phyloP scores from a whole-genome alignment of 2,888 invertebrate genomes.

The Idaea biselata region DNA sequence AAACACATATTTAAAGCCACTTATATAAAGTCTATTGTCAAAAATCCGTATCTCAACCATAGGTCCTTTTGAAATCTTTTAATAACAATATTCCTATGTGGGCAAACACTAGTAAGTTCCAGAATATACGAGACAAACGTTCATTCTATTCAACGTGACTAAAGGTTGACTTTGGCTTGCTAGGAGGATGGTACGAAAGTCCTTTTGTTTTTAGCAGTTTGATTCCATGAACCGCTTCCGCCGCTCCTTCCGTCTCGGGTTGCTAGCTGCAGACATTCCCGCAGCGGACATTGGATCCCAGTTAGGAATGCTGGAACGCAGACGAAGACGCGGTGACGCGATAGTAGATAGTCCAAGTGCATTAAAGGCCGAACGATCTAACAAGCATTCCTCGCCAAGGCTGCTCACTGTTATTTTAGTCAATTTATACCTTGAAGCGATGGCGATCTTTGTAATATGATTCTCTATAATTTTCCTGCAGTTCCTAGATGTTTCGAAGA shows the following conservation, averaged over 20 bases:
- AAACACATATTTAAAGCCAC: slow-evolving; percentile 15
- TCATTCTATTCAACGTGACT: slow-evolving; percentile 20
- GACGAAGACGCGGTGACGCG: slow-evolving; percentile 58
- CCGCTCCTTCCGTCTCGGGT: slow-evolving; percentile 79
- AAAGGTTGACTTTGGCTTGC: slow-evolving; percentile 33
- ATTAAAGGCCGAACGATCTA: slow-evolving; percentile 40
- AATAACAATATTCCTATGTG: slow-evolving; percentile 19
- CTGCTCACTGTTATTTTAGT: slow-evolving; percentile 27
- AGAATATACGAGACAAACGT: slow-evolving; percentile 19
- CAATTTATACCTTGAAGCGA: slow-evolving; percentile 1
- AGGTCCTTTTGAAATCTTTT: slow-evolving; percentile 9
- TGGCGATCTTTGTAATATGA: background rate
- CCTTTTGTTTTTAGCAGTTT: slow-evolving; percentile 38
- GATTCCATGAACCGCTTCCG: slow-evolving; percentile 78
- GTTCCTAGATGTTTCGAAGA: background rate
- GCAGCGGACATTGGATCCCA: slow-evolving; percentile 65
- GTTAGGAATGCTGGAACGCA: slow-evolving; percentile 68
- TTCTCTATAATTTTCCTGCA: background rate
- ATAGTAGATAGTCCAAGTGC: slow-evolving; percentile 70
- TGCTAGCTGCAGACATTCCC: slow-evolving; percentile 73
- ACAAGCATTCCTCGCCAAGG: slow-evolving; percentile 59
- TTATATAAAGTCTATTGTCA: slow-evolving; percentile 13
- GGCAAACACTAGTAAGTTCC: slow-evolving; percentile 30
- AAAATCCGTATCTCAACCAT: slow-evolving; percentile 5
- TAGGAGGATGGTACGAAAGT: slow-evolving; percentile 9